Conservation (phyloP, 1,140 invertebrate genomes). For the Subanguina moxae region DNA sequence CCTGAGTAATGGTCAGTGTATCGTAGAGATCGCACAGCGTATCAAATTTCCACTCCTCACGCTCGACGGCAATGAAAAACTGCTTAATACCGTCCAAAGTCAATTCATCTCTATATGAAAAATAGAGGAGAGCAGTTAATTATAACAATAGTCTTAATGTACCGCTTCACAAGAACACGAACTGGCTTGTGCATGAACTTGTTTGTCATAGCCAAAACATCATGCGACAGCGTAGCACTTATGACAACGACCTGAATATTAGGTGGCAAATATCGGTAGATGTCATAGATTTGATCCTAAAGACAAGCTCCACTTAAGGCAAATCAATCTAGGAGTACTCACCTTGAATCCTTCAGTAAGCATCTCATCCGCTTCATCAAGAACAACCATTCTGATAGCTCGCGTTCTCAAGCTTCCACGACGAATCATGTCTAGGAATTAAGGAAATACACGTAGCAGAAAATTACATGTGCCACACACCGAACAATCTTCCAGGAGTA, state of each 20-base stretch:
- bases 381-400: constrained; percentile 93
- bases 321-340: no score
- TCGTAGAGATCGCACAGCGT: constrained; percentile 97
- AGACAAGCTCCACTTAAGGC: no score
- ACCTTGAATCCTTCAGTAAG: constrained; percentile 84
- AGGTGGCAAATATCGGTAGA: constrained; percentile 93
- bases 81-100: constrained; percentile 99
- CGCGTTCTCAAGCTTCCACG: constrained; percentile 85
- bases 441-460: background rate
- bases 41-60: constrained; percentile 99
- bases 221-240: constrained; percentile 94
- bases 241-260: constrained; percentile 95
- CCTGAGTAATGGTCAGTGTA: constrained; percentile 91
- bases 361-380: constrained; percentile 99
- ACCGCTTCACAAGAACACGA: constrained; percentile 96
- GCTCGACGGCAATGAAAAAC: constrained; percentile 90
- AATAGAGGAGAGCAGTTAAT: no score
- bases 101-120: constrained; percentile 88
- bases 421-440: constrained; percentile 67
- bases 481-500: constrained; percentile 84
- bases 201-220: constrained; percentile 98
- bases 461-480: background rate
- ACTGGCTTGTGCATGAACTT: constrained; percentile 99
- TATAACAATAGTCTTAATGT: no score
- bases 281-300: constrained; percentile 99